A percentile compares a stretch with the other conserved stretches of the same genome.
Conservation (phyloP, 2,888 invertebrate genomes). For the Rotaria socialis region DNA sequence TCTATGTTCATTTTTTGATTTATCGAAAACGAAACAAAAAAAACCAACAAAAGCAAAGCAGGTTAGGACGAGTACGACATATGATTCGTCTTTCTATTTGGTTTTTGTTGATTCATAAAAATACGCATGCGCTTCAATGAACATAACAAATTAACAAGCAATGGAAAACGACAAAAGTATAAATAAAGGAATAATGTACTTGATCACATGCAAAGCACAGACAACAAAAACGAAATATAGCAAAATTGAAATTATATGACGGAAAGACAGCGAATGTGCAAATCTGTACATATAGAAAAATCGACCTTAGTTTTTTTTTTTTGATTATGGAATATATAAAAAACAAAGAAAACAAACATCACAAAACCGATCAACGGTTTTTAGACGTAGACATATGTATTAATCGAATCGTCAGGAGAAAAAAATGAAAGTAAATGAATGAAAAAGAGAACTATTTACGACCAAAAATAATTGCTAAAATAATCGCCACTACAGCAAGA, state of each 20-base stretch:
- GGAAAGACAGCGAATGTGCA: neutral
- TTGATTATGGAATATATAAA: neutral
- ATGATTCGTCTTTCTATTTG: neutral
- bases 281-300: neutral
- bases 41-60: neutral
- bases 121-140: neutral
- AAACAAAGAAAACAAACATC: neutral
- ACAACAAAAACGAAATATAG: neutral
- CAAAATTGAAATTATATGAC: neutral
- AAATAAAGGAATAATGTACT: neutral
- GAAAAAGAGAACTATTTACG: neutral
- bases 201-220: neutral
- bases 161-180: neutral
- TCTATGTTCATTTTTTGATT: too few species aligned
- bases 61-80: neutral
- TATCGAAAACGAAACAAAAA: too few species aligned
- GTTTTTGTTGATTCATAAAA: neutral
- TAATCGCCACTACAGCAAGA: neutral
- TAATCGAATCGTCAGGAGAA: neutral
- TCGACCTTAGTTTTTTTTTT: neutral
- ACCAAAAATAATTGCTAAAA: constrained; percentile 8
- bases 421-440: neutral
- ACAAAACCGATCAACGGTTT: neutral
- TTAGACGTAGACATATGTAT: neutral
- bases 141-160: constrained; percentile 14